Conservation (phyloP, 2,113 vertebrate genomes). For the Ia io region DNA sequence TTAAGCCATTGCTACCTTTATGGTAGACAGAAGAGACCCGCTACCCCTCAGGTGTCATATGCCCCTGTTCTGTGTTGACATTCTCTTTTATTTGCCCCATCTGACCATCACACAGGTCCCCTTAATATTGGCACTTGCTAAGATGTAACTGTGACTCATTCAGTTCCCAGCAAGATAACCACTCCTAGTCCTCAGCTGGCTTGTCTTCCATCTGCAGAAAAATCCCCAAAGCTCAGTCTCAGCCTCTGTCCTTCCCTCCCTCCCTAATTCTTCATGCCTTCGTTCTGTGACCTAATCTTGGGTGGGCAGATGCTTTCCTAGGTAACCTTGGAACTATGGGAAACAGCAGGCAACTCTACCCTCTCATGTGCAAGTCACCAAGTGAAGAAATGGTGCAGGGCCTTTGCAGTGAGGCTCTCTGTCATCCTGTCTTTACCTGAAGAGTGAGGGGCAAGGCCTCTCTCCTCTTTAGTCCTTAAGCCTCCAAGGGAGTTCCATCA, state of each 20-base stretch:
- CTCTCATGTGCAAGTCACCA: background rate
- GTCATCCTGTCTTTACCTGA: background rate
- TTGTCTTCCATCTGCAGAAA: background rate
- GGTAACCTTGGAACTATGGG: background rate
- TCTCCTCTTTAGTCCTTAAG: background rate
- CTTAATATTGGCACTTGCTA: too few species aligned
- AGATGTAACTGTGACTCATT: background rate
- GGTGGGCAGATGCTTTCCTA: background rate
- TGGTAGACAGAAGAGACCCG: background rate
- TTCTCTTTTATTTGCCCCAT: background rate
- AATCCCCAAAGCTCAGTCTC: background rate
- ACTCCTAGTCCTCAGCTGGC: background rate
- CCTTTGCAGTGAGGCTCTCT: background rate
- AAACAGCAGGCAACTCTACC: background rate
- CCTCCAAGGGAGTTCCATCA: background rate
- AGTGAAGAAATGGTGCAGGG: background rate
- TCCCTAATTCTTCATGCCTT: background rate
- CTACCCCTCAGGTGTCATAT: background rate
- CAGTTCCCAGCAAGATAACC: background rate
- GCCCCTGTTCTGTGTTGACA: background rate
- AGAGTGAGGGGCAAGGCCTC: background rate
- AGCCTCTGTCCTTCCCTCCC: rapidly evolving
- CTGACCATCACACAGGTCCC: too few species aligned
- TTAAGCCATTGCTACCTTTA: background rate
- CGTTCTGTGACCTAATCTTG: background rate